Base-by-base conservation (phyloP, 2,113 vertebrate species). In the Trinectes maculatus region DNA sequence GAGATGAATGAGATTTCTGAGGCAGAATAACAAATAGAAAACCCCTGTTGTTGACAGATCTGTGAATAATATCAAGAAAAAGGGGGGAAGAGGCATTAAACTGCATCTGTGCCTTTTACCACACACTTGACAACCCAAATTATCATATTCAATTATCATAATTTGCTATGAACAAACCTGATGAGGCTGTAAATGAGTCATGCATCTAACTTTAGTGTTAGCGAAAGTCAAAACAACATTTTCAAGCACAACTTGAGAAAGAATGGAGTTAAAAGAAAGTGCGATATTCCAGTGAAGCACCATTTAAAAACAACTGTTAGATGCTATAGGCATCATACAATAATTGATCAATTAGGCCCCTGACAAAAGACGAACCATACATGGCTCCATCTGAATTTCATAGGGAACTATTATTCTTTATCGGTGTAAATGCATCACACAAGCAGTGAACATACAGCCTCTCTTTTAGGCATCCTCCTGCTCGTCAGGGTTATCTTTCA, bases 21-120 rank as follows among this genome's bases (percentile, higher is more conserved):
- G 46, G 55, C 26, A 3, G 25, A 55, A 68, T 61, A 60, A 76
- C 51, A 84, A 15, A 57, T 57, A n/a, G 34, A 71, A 77, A 74
- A 29, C 7, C 24, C n/a, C 21, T 59, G 56, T 25, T 34, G 12
- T 5, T 47, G 67, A 36, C 28, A 8, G 48, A 65, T 70, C 53
- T 2, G 43, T 29, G 34, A 13, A 34, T 71, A 56, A 59, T 56
- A 29, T 40, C 7, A 51, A 59, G 51, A 29, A 43, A 72, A 46
- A 24, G 26, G 53, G 7, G 24, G 16, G 4, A 54, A 24, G 49
- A 57, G 18, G 36, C 37, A 65, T 12, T 21, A 12, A 29, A 19
- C 7, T 40, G 16, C 37, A 37, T 56, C 39, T 31, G 8, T 9
- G 36, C 18, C 70, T 58, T 12, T 46, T 49, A 24, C 44, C 31